These are phyloP conservation scores for Rhinella marina DNA, from an alignment of 2,797 vertebrate species.

Conservation along the genomic window DNA sequence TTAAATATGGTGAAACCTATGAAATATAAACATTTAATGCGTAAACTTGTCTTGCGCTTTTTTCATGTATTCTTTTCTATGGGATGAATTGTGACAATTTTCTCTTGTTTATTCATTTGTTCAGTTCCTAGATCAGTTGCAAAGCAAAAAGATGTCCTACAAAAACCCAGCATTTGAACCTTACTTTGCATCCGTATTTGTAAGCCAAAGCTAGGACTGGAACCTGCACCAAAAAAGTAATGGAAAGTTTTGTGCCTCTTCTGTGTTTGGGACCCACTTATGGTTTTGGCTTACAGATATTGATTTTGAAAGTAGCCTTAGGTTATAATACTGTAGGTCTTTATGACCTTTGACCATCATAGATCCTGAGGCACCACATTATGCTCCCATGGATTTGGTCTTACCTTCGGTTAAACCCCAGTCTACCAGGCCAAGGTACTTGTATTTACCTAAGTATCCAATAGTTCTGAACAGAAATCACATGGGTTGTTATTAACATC, in stretches of 20 bases:
- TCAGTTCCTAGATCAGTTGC: background rate
- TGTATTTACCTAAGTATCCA: slow-evolving; percentile 15
- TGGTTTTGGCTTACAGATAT: too few relatives aligned
- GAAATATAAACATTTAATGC: too few relatives aligned
- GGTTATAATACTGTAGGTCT: too few relatives aligned
- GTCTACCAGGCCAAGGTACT: slow-evolving; percentile 14
- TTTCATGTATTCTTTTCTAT: background rate
- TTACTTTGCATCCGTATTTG: too few relatives aligned
- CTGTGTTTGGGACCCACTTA: too few relatives aligned
- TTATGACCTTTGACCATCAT: too few relatives aligned
- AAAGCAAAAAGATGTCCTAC: background rate
- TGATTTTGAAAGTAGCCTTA: too few relatives aligned
- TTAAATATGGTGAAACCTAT: background rate
- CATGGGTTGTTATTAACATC: slow-evolving; percentile 38
- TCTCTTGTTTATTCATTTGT: background rate
- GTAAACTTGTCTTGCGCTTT: too few relatives aligned
- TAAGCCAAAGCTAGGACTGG: too few relatives aligned
- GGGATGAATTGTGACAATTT: background rate
- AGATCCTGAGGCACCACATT: too few relatives aligned
- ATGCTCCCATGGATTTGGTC: background rate
- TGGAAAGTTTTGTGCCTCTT: too few relatives aligned
- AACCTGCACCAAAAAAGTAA: too few relatives aligned
- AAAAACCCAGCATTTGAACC: background rate
- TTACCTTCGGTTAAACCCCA: background rate
- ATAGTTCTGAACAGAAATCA: slow-evolving; percentile 6